Evolutionary conservation across 2,888 invertebrate genomes (phyloP), one percentile per base, ranked within the genome.

Genomic region (Zhengitettix transpicula): DNA sequence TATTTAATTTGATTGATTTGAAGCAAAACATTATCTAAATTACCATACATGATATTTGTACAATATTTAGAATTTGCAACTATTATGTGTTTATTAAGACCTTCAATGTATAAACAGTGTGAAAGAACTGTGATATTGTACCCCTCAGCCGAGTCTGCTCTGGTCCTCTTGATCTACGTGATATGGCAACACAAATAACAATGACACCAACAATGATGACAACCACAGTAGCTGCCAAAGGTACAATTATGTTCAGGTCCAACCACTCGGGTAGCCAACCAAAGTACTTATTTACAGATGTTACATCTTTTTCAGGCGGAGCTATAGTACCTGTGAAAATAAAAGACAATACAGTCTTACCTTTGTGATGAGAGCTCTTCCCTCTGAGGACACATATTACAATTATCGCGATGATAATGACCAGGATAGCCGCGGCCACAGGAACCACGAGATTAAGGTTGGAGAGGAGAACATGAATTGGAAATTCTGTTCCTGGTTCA

Each of bases 381-480:
- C 91, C 88, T 71, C 86, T 84, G 68, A 92, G 85, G 70, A 91
- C 89, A 83, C 91, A 92, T 73, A 93, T 90, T 73, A 95, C 91
- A 73, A 90, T 85, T 72, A 93, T 84, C 70, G 93, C 93, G 75
- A 93, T 88, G 74, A 94, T 87, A 75, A 93, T 89, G 77, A 95
- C 92, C 71, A 94, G 82, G 68, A 90, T 81, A 69, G 92, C 91
- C 67, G 92, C 91, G 73, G 90, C 88, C 69, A 94, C 89, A 60
- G 94, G 94, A 70, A 95, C 89, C 77, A 95, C 89, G 72, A 95
- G 84, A 80, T 92, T 91, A 73, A 93, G 82, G 77, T 93, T 90
- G 69, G 89, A 85, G 76, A 91, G 83, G 75, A 92, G 84, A 71
- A 89, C 84, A 81, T 87, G 87, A 78, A 90, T 80, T 68, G 89